These are phyloP conservation scores for Psittacus erithacus DNA, from an alignment of 2,113 vertebrate genomes.

Conservation along the genomic window DNA sequence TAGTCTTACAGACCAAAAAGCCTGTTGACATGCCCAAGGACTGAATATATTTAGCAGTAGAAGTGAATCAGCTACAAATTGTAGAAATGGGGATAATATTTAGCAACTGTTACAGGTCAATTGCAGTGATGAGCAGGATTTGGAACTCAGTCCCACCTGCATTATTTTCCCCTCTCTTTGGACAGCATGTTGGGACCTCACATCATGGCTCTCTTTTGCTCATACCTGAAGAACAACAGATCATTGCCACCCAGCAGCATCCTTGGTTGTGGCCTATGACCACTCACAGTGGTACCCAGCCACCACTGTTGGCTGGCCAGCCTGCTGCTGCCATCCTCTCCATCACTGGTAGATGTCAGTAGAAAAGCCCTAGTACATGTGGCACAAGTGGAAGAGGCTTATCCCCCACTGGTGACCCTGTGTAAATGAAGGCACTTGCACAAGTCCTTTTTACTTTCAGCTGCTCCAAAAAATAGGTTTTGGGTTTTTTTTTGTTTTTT, in stretches of 20 bases:
- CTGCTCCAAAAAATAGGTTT: too few relatives aligned
- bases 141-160: neutral
- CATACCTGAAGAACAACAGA: fast-evolving
- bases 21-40: neutral
- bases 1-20: neutral
- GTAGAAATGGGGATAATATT: neutral
- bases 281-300: fast-evolving
- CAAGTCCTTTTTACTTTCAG: neutral
- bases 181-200: neutral
- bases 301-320: neutral
- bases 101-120: neutral
- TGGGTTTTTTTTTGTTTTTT: fast-evolving
- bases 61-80: neutral
- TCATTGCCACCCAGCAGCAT: neutral
- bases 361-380: neutral
- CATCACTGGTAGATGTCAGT: too few relatives aligned
- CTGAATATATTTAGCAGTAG: neutral
- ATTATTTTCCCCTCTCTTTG: neutral
- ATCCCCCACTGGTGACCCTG: neutral
- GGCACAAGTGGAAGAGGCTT: neutral
- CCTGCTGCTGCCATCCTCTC: neutral
- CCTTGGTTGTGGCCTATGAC: neutral
- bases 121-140: neutral
- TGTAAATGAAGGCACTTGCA: neutral
- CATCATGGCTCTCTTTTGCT: neutral